Evolutionary conservation across 2,888 invertebrate species (phyloP).

Genomic region (Cylindroiulus punctatus): DNA sequence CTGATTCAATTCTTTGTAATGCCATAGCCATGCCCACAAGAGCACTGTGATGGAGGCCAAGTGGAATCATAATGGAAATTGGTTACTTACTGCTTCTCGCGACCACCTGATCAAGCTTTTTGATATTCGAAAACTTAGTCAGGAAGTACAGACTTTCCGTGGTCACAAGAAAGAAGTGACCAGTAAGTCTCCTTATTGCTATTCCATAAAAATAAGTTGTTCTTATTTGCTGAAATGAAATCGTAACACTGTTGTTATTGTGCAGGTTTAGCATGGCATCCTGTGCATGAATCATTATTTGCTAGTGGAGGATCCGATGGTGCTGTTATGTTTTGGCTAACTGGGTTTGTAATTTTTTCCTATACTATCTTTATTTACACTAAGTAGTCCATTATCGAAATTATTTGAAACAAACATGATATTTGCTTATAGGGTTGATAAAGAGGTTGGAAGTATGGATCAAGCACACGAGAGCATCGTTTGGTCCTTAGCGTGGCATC

Average conservation of each 20-base stretch:
- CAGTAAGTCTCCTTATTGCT: constrained; percentile 69
- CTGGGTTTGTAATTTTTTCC: constrained; percentile 75
- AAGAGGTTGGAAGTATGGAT: constrained; percentile 97
- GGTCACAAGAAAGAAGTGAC: constrained; percentile 99
- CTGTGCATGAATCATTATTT: constrained; percentile 95
- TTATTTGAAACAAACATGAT: not conserved
- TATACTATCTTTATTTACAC: constrained; percentile 13
- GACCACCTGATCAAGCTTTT: constrained; percentile 98
- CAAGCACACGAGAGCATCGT: constrained; percentile 99
- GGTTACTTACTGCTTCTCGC: constrained; percentile 97
- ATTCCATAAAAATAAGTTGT: not conserved
- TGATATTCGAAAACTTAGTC: constrained; percentile 93
- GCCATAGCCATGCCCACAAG: constrained; percentile 91
- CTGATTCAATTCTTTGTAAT: not conserved
- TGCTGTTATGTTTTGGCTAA: constrained; percentile 98
- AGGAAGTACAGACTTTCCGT: constrained; percentile 96
- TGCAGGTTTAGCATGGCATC: constrained; percentile 87
- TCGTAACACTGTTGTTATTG: not conserved
- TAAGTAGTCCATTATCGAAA: no score
- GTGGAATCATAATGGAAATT: constrained; percentile 99
- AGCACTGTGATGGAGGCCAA: constrained; percentile 99
- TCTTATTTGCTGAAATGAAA: not conserved
- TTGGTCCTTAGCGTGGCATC: constrained; percentile 99
- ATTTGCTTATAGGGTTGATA: constrained; percentile 78
- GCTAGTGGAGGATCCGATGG: constrained; percentile 99